Percentiles rank a stretch among this genome's conserved stretches.
Conservation (phyloP, 2,113 vertebrate species). For the Zapus hudsonius region DNA sequence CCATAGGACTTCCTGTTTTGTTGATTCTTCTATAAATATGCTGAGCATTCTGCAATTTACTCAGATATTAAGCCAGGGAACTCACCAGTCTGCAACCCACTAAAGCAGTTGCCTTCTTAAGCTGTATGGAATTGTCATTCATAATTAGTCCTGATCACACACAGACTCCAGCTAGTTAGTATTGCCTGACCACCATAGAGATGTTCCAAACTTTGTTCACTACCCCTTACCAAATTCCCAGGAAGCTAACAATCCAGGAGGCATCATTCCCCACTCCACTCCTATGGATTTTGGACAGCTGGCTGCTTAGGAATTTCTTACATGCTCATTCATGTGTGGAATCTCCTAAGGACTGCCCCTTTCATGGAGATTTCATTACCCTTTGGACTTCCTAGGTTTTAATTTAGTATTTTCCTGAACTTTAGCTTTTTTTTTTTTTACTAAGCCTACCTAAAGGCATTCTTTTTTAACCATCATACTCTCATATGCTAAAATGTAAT, state of each 20-base stretch:
- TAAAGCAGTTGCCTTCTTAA: neutral
- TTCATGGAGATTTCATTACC: conserved; percentile 38
- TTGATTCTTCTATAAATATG: neutral
- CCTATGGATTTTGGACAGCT: neutral
- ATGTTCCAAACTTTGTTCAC: neutral
- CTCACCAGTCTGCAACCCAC: neutral
- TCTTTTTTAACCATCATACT: conserved; percentile 3
- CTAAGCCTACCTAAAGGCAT: neutral
- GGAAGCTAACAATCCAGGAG: conserved; percentile 1
- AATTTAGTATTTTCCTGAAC: conserved; percentile 48
- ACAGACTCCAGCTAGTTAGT: neutral
- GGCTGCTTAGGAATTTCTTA: neutral
- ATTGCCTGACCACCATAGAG: neutral
- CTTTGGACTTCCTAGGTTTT: conserved; percentile 28
- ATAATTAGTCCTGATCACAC: conserved; percentile 32
- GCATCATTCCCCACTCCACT: neutral
- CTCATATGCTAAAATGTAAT: conserved; percentile 4
- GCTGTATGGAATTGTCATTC: neutral
- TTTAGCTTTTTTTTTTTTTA: conserved; percentile 31
- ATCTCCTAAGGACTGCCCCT: neutral
- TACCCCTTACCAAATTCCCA: neutral
- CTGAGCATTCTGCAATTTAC: neutral
- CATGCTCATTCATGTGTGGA: neutral
- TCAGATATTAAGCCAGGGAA: neutral
- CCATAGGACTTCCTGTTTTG: neutral